Evolutionary conservation across 1,140 invertebrate genomes (phyloP), one percentile per base, ranked within the genome.

Genomic region (Macrosteles quadrilineatus): DNA sequence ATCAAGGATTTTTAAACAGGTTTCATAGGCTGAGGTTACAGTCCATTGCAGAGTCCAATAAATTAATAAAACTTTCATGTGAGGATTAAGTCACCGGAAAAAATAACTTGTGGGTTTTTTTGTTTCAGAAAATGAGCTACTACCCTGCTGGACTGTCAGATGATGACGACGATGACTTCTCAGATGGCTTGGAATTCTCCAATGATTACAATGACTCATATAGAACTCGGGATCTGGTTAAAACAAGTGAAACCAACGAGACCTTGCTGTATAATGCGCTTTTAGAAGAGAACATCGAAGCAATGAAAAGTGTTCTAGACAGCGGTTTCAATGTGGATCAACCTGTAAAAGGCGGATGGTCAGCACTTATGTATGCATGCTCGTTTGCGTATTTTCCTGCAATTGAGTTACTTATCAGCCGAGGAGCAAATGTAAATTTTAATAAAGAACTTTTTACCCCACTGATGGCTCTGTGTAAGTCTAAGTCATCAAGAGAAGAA

Each of bases 281-380:
- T 17, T 36, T 21, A 27, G 25, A 53, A 3, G 36, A 50, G 12
- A 17, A 73, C 53, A 23, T 71, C 53, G 69, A 70, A 9, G 45
- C 43, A 45, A 57, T 71, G 19, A 64, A 36, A 29, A 32, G 40
- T 30, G 17, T 71, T 12, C 3, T 73, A 21, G 23, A 77, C 19
- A 69, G 74, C n/a, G 78, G 77, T 12, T 75, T 77, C 19, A 75
- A 80, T 47, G 74, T 81, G 12, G 81, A 83, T 73, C 73, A 76
- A 0, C 77, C 77, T 1, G 78, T 82, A 69, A 78, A 78, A 53
- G 80, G 75, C 69, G 78, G 81, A 19, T 80, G 78, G 73, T 83
- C 81, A 31, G 78, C 83, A 3, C 78, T 85, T 30, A 83, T 84
- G 81, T 78, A 77, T 31, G 83, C 83, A 32, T 82, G 82, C 23